A percentile compares a stretch with the other conserved stretches of the same genome.
These are phyloP conservation scores for Lepidocolaptes lacrymiger DNA, from an alignment of 2,797 vertebrate genomes.

Conservation along the genomic window DNA sequence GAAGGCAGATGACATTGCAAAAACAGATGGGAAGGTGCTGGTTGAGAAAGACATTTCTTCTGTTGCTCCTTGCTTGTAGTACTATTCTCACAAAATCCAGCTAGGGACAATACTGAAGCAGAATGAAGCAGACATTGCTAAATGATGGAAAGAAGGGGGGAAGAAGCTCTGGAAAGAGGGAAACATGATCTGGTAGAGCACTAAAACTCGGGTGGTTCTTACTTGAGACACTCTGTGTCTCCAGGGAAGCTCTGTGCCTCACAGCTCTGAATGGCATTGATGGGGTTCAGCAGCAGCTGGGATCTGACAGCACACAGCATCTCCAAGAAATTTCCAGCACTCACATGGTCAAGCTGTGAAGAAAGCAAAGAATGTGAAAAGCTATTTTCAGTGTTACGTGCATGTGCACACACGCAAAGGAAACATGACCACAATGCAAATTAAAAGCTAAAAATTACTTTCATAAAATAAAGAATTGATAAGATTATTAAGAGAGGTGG, in stretches of 20 bases:
- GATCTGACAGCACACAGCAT: neutral
- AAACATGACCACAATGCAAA: neutral
- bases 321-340: neutral
- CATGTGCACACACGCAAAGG: neutral
- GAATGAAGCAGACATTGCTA: slow-evolving; percentile 61
- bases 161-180: neutral
- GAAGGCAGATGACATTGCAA: neutral
- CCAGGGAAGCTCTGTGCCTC: neutral
- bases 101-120: slow-evolving; percentile 37
- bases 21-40: neutral
- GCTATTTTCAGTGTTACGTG: neutral
- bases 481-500: neutral
- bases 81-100: slow-evolving; percentile 54
- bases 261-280: neutral
- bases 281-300: neutral
- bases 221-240: neutral
- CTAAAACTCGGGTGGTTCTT: neutral
- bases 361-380: neutral
- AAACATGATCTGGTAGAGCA: neutral
- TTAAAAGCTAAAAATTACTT: neutral
- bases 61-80: slow-evolving; percentile 17
- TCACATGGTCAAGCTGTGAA: neutral
- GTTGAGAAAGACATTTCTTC: slow-evolving; percentile 21
- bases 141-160: neutral
- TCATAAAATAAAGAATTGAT: neutral